A percentile compares a stretch with the other conserved stretches of the same genome.
phyloP scores from a whole-genome alignment of 2,113 vertebrate species.

The Eulacestoma nigropectus region DNA sequence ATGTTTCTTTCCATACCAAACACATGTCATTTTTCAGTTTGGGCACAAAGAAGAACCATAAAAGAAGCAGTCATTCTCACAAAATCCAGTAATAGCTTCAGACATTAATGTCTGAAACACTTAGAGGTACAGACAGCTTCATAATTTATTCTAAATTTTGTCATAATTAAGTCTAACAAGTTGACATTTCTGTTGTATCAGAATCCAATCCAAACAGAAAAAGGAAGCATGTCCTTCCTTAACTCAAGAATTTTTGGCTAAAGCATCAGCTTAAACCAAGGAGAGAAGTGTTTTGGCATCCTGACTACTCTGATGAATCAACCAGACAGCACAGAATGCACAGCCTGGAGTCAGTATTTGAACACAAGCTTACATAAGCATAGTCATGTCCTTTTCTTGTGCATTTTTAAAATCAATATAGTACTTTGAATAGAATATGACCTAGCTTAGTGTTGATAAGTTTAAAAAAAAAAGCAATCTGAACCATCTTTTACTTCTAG shows the following conservation, averaged over 20 bases:
- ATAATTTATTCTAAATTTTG: conserved; percentile 19
- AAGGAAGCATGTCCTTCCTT: conserved; percentile 46
- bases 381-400: not conserved
- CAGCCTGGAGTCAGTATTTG: not conserved
- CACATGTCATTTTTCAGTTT: not conserved
- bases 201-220: conserved; percentile 51
- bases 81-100: not conserved
- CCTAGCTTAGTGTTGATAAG: not conserved
- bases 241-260: conserved; percentile 24
- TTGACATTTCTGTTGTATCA: conserved; percentile 39
- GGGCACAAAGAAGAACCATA: not conserved
- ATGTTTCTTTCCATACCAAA: not conserved
- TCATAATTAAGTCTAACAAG: conserved; percentile 22
- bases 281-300: conserved; percentile 26
- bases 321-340: not conserved
- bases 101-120: not conserved
- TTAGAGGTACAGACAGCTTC: not conserved
- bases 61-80: not conserved
- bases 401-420: not conserved
- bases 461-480: not conserved
- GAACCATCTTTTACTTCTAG: not conserved
- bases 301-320: not conserved
- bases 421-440: not conserved
- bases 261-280: not conserved
- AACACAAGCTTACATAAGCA: not conserved